Percentiles rank a stretch among this genome's conserved stretches.
Conservation (phyloP, 1,140 invertebrate species). For the Saccostrea glomerata region DNA sequence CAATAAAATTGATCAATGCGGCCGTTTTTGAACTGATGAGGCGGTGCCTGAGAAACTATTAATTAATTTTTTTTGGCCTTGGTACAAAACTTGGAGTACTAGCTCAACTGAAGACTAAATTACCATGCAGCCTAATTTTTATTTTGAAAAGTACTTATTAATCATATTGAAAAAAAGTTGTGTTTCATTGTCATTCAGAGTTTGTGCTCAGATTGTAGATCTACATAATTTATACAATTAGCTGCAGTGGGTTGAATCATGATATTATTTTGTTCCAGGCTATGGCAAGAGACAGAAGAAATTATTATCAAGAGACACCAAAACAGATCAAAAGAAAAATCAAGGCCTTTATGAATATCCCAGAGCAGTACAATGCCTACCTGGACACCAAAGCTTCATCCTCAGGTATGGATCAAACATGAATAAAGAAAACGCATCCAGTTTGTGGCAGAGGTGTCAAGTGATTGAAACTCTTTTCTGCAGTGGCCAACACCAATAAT, state of each 20-base stretch:
- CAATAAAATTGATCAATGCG: too few species aligned
- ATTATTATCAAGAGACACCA: constrained; percentile 92
- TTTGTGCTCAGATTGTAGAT: too few species aligned
- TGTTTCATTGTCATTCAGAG: too few species aligned
- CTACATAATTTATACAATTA: neutral
- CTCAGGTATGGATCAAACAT: constrained; percentile 12
- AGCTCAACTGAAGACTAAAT: too few species aligned
- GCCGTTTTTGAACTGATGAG: too few species aligned
- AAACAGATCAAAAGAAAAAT: constrained; percentile 89
- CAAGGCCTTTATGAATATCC: constrained; percentile 79
- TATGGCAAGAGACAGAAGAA: constrained; percentile 90
- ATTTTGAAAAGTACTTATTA: too few species aligned
- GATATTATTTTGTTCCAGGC: constrained; percentile 80
- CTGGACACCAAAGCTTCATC: constrained; percentile 59
- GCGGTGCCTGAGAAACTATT: too few species aligned
- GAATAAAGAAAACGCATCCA: neutral
- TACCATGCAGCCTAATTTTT: too few species aligned
- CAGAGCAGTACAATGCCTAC: constrained; percentile 72
- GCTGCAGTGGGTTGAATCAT: neutral
- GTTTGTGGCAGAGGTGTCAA: neutral
- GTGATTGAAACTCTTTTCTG: neutral
- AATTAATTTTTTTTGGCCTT: too few species aligned
- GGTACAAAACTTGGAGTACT: too few species aligned
- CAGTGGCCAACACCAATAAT: neutral
- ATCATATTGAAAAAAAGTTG: too few species aligned